Percentiles rank a stretch among this genome's conserved stretches.
Conservation (phyloP, 2,888 invertebrate genomes). For the Aethes cnicana region DNA sequence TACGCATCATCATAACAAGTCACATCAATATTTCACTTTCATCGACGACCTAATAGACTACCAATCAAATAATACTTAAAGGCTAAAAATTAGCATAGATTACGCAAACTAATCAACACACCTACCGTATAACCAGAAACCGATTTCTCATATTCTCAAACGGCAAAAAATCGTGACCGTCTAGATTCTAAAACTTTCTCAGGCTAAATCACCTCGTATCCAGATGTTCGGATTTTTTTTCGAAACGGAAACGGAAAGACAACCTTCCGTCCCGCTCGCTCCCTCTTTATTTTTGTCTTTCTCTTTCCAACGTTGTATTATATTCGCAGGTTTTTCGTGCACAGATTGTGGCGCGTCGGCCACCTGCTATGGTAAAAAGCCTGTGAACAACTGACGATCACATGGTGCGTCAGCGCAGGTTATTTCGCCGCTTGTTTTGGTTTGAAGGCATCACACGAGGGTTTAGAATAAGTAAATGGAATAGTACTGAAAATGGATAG, state of each 20-base stretch:
- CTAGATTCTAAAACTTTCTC: slow-evolving; percentile 34
- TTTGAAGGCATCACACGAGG: not conserved
- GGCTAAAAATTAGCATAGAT: slow-evolving; percentile 1
- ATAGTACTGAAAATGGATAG: not conserved
- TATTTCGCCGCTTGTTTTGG: slow-evolving; percentile 13
- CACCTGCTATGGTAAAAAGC: slow-evolving; percentile 66
- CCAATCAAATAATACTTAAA: no score
- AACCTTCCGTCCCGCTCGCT: slow-evolving; percentile 41
- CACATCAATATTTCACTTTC: no score
- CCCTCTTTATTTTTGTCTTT: slow-evolving; percentile 22
- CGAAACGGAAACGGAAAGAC: slow-evolving; percentile 79
- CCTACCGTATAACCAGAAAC: slow-evolving; percentile 18
- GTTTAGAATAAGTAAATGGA: not conserved
- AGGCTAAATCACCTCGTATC: slow-evolving; percentile 56
- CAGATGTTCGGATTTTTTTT: slow-evolving; percentile 74
- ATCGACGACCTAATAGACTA: no score
- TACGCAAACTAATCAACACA: slow-evolving; percentile 4
- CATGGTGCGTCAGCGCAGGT: slow-evolving; percentile 51
- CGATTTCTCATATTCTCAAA: slow-evolving; percentile 4
- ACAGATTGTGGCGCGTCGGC: slow-evolving; percentile 66
- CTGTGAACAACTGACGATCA: slow-evolving; percentile 67
- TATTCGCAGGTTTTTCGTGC: slow-evolving; percentile 65
- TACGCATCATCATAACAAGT: no score
- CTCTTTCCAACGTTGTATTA: slow-evolving; percentile 47
- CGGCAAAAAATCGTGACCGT: slow-evolving; percentile 11